These are phyloP conservation scores for Thereva unica DNA, from an alignment of 2,888 invertebrate genomes.

Conservation along the genomic window DNA sequence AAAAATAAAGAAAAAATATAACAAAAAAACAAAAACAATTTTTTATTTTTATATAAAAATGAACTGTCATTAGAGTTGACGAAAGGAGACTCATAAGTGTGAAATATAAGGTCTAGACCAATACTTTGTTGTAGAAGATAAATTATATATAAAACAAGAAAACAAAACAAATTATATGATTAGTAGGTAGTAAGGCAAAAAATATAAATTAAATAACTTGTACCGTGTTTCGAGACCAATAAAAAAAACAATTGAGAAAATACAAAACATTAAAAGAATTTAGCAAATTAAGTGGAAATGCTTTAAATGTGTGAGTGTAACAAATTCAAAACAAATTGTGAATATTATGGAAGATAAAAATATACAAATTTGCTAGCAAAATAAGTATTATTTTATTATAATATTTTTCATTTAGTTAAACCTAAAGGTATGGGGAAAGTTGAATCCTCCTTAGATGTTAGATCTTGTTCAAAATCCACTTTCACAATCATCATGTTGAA, in stretches of 20 bases:
- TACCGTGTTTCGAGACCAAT: conserved; percentile 33
- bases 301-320: conserved; percentile 33
- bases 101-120: too few species aligned
- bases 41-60: too few species aligned
- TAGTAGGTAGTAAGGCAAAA: conserved; percentile 8
- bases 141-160: too few species aligned
- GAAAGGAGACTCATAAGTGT: too few species aligned
- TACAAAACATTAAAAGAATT: conserved; percentile 26
- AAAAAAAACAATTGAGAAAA: background rate
- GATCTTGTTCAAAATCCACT: too few species aligned
- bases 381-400: background rate
- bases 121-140: too few species aligned
- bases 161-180: conserved; percentile 9
- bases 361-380: conserved; percentile 26
- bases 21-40: too few species aligned
- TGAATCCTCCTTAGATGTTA: too few species aligned
- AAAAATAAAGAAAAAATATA: too few species aligned
- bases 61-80: too few species aligned
- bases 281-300: conserved; percentile 22
- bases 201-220: conserved; percentile 16
- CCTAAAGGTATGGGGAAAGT: too few species aligned
- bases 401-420: background rate
- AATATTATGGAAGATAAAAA: conserved; percentile 21
- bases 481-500: too few species aligned
- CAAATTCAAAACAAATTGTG: conserved; percentile 4